Conservation (phyloP, 2,113 vertebrate species). For the Mus pahari region DNA sequence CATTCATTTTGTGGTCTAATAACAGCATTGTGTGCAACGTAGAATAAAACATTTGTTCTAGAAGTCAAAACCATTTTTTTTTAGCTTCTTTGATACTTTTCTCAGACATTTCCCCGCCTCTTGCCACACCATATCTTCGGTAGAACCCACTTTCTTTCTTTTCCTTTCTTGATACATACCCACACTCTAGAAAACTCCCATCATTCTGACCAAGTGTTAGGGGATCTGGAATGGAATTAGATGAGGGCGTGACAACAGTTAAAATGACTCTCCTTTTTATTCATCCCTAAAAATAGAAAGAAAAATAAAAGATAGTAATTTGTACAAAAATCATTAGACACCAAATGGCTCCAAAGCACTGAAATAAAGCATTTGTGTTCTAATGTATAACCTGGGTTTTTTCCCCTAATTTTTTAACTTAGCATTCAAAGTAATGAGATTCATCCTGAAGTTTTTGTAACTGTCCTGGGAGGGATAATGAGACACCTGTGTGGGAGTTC, state of each 20-base stretch:
- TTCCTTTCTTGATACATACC: neutral
- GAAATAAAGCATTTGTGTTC: neutral
- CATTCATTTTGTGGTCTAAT: neutral
- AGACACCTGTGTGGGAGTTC: neutral
- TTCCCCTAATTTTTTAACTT: neutral
- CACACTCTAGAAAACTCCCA: neutral
- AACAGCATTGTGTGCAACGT: neutral
- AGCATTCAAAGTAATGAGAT: too few relatives aligned
- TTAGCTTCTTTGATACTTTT: neutral
- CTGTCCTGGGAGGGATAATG: neutral
- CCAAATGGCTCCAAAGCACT: neutral
- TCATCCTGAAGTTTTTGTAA: neutral
- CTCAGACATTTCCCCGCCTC: neutral
- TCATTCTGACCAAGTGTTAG: neutral
- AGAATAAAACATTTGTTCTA: slow-evolving; percentile 41
- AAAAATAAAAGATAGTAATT: neutral
- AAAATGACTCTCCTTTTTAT: neutral
- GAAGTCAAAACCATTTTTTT: slow-evolving; percentile 2
- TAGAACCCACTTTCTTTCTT: neutral
- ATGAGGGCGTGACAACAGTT: neutral
- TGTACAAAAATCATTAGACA: neutral
- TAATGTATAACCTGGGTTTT: neutral
- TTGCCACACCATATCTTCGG: neutral
- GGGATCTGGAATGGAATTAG: neutral
- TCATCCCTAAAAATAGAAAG: slow-evolving; percentile 6